Evolutionary conservation across 2,113 vertebrate species (phyloP).

Genomic region (Pipra filicauda): DNA sequence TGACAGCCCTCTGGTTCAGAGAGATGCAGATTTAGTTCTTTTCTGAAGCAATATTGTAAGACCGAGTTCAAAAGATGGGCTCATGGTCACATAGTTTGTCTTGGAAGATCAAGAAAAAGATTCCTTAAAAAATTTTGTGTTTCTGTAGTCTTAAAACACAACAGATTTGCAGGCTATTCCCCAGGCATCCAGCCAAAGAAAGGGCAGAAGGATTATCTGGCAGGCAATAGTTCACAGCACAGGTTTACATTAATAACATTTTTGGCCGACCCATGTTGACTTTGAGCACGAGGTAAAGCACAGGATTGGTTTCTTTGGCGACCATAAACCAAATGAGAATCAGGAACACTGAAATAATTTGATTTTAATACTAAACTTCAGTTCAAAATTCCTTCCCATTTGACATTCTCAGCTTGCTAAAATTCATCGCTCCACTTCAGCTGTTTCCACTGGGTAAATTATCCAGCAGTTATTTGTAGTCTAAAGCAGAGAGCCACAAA

Average conservation of each 20-base stretch:
- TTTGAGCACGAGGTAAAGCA: background rate
- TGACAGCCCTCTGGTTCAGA: background rate
- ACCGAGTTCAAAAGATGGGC: background rate
- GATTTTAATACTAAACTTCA: background rate
- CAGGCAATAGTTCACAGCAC: background rate
- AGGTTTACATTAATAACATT: background rate
- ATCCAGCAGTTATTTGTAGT: background rate
- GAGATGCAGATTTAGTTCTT: background rate
- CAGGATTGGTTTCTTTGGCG: background rate
- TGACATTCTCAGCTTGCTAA: background rate
- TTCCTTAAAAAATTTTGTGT: background rate
- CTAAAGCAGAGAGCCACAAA: background rate
- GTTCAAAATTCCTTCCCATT: background rate
- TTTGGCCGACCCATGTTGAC: background rate
- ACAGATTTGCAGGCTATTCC: background rate
- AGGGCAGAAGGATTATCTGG: background rate
- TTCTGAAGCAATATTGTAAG: background rate
- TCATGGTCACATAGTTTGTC: background rate
- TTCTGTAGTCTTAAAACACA: background rate
- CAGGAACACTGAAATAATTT: background rate
- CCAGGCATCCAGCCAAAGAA: background rate
- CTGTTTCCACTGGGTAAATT: background rate
- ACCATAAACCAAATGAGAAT: background rate
- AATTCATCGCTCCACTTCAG: background rate
- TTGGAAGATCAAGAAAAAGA: constrained; percentile 37